phyloP scores from a whole-genome alignment of 2,888 invertebrate species.

The Caenorhabditis panamensis region DNA sequence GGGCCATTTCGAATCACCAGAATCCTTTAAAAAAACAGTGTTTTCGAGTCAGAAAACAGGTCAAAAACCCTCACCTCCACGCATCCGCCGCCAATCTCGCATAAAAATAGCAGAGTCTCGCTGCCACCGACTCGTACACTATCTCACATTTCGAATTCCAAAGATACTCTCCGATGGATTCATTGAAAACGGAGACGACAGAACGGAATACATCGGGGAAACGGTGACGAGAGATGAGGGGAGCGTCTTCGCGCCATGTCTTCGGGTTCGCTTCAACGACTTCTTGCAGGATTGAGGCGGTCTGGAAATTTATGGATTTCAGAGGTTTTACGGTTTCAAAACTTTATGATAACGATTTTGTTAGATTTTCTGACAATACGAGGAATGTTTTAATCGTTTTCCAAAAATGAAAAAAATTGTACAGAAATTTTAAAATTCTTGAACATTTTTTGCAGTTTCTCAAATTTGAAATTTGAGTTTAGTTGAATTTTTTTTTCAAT shows the following conservation, averaged over 20 bases:
- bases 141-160: background rate
- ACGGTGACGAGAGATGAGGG: constrained; percentile 11
- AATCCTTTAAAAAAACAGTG: background rate
- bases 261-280: background rate
- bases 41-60: background rate
- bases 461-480: too few species aligned
- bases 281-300: constrained; percentile 28
- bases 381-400: too few species aligned
- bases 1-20: constrained; percentile 27
- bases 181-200: constrained; percentile 23
- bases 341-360: background rate
- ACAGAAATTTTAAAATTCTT: too few species aligned
- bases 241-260: constrained; percentile 3
- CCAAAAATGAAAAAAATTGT: too few species aligned
- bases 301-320: constrained; percentile 7
- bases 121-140: constrained; percentile 22
- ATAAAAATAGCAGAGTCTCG: constrained; percentile 30
- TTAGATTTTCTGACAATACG: background rate
- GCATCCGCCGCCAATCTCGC: constrained; percentile 27
- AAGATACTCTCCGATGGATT: constrained; percentile 6
- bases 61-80: constrained; percentile 15
- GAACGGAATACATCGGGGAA: constrained; percentile 25
- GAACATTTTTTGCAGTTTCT: background rate
- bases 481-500: too few species aligned
- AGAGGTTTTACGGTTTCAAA: background rate